A percentile compares a stretch with the other conserved stretches of the same genome.
phyloP scores from a whole-genome alignment of 2,113 vertebrate species.

The Anoplopoma fimbria region DNA sequence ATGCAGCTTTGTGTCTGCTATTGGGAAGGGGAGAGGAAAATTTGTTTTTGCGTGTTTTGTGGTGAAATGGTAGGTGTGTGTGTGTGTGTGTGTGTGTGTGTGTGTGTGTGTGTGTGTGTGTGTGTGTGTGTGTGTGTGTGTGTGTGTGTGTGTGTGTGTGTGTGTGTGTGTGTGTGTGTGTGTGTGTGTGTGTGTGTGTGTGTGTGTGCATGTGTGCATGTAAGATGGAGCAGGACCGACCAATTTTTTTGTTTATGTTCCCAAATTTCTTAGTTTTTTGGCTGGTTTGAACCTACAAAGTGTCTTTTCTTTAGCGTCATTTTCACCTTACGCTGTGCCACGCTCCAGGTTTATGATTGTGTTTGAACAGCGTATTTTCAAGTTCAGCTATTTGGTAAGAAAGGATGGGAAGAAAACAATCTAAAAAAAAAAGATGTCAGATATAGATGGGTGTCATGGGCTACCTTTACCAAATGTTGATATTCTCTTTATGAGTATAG shows the following conservation, averaged over 20 bases:
- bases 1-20: conserved; percentile 48
- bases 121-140: background rate
- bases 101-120: background rate
- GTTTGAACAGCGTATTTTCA: background rate
- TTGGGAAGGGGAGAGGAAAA: background rate
- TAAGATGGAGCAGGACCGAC: too few species aligned
- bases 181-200: too few species aligned
- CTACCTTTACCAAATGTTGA: background rate
- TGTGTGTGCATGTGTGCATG: too few species aligned
- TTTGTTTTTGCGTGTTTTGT: background rate
- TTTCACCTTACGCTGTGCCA: background rate
- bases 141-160: background rate
- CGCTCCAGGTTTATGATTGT: background rate
- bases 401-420: background rate
- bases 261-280: background rate
- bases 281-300: background rate
- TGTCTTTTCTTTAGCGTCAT: background rate
- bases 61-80: background rate
- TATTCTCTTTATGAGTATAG: background rate
- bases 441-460: background rate
- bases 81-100: background rate
- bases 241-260: too few species aligned
- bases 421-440: background rate
- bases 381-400: background rate
- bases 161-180: too few species aligned